Conservation (phyloP, 1,140 invertebrate species). For the Drosophila suzukii region DNA sequence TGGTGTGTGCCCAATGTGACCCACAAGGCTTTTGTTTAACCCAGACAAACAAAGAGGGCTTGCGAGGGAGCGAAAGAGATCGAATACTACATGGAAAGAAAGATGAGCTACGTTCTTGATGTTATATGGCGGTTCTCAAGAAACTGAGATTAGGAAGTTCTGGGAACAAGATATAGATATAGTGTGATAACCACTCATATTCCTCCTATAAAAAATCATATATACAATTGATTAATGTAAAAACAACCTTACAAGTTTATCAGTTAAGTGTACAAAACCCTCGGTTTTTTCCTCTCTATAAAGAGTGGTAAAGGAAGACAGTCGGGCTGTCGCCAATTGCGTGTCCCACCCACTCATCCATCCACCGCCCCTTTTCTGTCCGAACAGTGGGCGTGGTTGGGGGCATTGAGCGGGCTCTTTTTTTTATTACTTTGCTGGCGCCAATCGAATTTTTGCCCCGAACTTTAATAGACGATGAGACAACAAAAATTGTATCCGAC, state of each 20-base stretch:
- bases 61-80: conserved; percentile 2
- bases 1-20: conserved; percentile 59
- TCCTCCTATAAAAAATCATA: too few species aligned
- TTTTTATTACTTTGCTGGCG: conserved; percentile 74
- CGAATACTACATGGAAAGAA: neutral
- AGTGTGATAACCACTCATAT: too few species aligned
- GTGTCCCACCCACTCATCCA: conserved; percentile 16
- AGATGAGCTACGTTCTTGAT: neutral
- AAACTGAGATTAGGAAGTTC: neutral
- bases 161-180: neutral
- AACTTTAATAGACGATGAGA: conserved; percentile 59
- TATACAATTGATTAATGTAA: too few species aligned
- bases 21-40: conserved; percentile 51
- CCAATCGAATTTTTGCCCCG: conserved; percentile 57
- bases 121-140: neutral
- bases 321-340: conserved; percentile 44
- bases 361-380: conserved; percentile 31
- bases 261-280: neutral
- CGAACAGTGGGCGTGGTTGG: conserved; percentile 17
- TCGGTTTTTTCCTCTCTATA: neutral
- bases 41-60: conserved; percentile 19
- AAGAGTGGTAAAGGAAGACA: neutral
- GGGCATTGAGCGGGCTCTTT: conserved; percentile 41
- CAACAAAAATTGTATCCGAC: conserved; percentile 33
- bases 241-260: too few species aligned